Evolutionary conservation across 2,797 vertebrate genomes (phyloP).

Genomic region (Epinephelus awoara): DNA sequence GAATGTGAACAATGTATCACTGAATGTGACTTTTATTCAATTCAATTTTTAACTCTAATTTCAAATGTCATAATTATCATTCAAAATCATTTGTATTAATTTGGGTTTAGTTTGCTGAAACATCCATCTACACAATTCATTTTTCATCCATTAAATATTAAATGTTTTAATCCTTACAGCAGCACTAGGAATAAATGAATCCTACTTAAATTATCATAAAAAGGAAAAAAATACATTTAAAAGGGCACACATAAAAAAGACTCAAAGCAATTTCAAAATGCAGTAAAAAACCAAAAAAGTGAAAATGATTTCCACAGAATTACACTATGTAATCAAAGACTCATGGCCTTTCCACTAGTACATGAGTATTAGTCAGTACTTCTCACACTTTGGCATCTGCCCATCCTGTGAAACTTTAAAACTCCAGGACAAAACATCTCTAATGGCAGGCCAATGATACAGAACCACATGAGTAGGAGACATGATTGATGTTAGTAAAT

Average conservation of each 20-base stretch:
- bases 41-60: background rate
- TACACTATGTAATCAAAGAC: background rate
- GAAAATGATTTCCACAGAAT: background rate
- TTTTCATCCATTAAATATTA: constrained; percentile 11
- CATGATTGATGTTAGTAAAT: background rate
- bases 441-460: background rate
- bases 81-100: background rate
- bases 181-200: background rate
- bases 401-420: background rate
- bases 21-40: constrained; percentile 5
- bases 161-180: constrained; percentile 1
- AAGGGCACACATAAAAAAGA: background rate
- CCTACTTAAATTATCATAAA: background rate
- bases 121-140: background rate
- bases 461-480: background rate
- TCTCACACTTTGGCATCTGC: background rate
- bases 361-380: background rate
- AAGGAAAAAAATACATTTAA: background rate
- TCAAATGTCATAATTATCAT: constrained; percentile 6
- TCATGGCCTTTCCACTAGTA: background rate
- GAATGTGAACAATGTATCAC: too few species aligned
- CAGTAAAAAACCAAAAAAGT: background rate
- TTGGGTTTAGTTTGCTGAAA: constrained; percentile 3
- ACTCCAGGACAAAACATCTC: background rate
- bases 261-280: background rate